Percentiles rank a stretch among this genome's conserved stretches.
Evolutionary conservation across 2,113 vertebrate species (phyloP).

Genomic region (Indicator indicator): DNA sequence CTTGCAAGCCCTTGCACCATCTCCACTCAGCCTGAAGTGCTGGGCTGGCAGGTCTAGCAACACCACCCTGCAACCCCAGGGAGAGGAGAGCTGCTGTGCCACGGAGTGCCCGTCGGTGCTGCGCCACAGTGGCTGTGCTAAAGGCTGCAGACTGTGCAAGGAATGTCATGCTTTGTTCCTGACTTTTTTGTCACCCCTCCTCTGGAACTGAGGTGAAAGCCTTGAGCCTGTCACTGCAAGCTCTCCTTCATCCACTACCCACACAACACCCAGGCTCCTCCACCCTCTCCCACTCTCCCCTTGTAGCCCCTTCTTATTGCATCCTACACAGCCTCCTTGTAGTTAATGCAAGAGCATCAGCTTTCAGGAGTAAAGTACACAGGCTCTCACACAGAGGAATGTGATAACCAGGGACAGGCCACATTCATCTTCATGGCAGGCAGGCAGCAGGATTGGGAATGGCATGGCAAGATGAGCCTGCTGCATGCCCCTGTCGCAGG

Average conservation of each 20-base stretch:
- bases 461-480: slow-evolving; percentile 6
- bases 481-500: background rate
- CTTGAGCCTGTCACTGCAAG: background rate
- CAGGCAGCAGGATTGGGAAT: slow-evolving; percentile 29
- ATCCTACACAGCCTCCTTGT: background rate
- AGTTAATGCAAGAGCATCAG: background rate
- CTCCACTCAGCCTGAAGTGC: background rate
- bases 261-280: background rate
- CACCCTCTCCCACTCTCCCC: background rate
- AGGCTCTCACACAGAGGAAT: background rate
- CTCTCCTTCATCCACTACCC: background rate
- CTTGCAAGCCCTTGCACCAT: background rate
- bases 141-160: background rate
- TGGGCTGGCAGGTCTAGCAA: background rate
- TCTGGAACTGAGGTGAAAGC: background rate
- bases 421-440: slow-evolving; percentile 52
- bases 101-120: fast-evolving
- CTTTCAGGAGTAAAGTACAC: background rate
- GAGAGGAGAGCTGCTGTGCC: background rate
- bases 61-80: fast-evolving
- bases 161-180: background rate
- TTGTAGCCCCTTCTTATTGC: background rate
- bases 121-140: background rate
- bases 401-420: background rate
- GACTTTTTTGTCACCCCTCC: background rate